These are phyloP conservation scores for Enteromius trimaculatus DNA, from an alignment of 2,797 vertebrate genomes.

Conservation along the genomic window DNA sequence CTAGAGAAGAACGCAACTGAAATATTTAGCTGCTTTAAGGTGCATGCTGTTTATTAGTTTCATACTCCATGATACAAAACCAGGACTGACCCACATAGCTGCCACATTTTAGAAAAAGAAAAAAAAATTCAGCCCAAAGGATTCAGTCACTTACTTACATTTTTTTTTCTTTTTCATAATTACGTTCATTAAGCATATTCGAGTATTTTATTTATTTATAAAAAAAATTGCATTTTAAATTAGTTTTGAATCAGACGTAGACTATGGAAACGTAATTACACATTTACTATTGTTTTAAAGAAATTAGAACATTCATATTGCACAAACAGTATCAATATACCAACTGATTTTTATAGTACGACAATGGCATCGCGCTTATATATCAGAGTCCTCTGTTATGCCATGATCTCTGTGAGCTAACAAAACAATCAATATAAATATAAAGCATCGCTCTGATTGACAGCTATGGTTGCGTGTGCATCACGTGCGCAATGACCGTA, in stretches of 20 bases:
- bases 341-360: neutral
- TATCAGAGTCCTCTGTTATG: neutral
- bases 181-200: neutral
- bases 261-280: neutral
- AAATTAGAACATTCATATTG: neutral
- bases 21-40: neutral
- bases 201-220: neutral
- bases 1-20: neutral
- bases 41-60: neutral
- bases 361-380: neutral
- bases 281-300: neutral
- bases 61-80: neutral
- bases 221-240: neutral
- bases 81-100: neutral
- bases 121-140: neutral
- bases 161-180: neutral
- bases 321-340: neutral
- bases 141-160: neutral
- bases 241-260: neutral
- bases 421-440: neutral
- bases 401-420: neutral
- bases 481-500: constrained; percentile 50
- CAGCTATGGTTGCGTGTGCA: constrained; percentile 37
- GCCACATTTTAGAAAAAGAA: neutral
- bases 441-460: constrained; percentile 14